These are phyloP conservation scores for Bombus confusus DNA, from an alignment of 1,140 invertebrate genomes.

Conservation along the genomic window DNA sequence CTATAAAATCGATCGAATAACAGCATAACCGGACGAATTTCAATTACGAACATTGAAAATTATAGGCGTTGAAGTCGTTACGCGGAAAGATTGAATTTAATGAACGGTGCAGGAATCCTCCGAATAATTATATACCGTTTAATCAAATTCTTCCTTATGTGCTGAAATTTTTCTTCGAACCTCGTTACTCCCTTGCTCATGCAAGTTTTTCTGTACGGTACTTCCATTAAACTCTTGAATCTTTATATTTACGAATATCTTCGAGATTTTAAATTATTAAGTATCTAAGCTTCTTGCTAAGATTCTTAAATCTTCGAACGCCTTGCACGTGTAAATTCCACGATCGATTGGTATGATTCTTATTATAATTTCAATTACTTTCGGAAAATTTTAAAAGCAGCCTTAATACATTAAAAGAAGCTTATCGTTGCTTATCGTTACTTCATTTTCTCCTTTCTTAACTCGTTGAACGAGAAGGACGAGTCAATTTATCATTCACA, in stretches of 20 bases:
- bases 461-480: too few relatives aligned
- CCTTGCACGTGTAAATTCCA: background rate
- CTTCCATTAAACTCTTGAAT: background rate
- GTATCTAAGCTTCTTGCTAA: background rate
- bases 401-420: too few relatives aligned
- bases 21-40: slow-evolving; percentile 6
- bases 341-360: too few relatives aligned
- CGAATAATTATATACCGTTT: slow-evolving; percentile 11
- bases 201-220: too few relatives aligned
- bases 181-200: background rate
- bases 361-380: too few relatives aligned
- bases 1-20: slow-evolving; percentile 9
- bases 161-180: background rate
- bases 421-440: too few relatives aligned
- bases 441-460: too few relatives aligned
- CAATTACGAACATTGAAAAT: slow-evolving; percentile 21
- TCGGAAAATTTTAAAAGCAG: too few relatives aligned
- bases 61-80: slow-evolving; percentile 2
- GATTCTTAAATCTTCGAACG: background rate
- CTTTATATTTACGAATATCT: background rate
- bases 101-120: background rate
- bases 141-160: background rate
- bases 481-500: too few relatives aligned
- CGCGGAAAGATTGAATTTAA: slow-evolving; percentile 2
- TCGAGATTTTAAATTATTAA: background rate